These are phyloP conservation scores for Drosophila silvestris DNA, from an alignment of 2,888 invertebrate species.

Conservation along the genomic window DNA sequence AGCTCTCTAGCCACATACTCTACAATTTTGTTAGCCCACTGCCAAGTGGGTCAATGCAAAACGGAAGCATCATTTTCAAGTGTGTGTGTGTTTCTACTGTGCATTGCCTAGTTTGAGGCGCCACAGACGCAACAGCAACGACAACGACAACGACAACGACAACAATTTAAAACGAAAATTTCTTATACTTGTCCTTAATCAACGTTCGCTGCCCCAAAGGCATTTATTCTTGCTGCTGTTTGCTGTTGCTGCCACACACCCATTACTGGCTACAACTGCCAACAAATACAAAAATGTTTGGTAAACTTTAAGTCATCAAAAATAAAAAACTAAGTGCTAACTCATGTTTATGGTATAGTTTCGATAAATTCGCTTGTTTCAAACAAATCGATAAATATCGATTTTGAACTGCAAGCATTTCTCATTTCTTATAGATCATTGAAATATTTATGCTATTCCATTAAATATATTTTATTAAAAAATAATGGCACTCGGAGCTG, in stretches of 20 bases:
- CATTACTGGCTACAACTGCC: neutral
- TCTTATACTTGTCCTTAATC: constrained; percentile 73
- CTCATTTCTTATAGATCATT: neutral
- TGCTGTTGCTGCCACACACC: neutral
- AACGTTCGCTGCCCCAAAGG: constrained; percentile 54
- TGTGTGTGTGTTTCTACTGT: constrained; percentile 38
- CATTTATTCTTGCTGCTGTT: constrained; percentile 46
- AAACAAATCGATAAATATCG: neutral
- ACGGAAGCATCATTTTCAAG: constrained; percentile 57
- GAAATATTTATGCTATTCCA: neutral
- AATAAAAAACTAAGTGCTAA: neutral
- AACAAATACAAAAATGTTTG: neutral
- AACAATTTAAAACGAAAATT: constrained; percentile 64
- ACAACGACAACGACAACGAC: constrained; percentile 5
- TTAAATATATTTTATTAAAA: neutral
- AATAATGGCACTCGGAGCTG: neutral
- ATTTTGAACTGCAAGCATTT: neutral
- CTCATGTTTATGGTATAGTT: neutral
- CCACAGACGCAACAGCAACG: constrained; percentile 27
- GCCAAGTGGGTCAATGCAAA: constrained; percentile 62
- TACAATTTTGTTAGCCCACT: constrained; percentile 10
- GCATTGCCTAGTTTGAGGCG: constrained; percentile 51
- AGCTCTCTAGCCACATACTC: neutral
- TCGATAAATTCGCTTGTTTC: neutral
- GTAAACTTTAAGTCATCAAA: neutral